These are phyloP conservation scores for Gambusia affinis DNA, from an alignment of 2,113 vertebrate genomes.

Conservation along the genomic window DNA sequence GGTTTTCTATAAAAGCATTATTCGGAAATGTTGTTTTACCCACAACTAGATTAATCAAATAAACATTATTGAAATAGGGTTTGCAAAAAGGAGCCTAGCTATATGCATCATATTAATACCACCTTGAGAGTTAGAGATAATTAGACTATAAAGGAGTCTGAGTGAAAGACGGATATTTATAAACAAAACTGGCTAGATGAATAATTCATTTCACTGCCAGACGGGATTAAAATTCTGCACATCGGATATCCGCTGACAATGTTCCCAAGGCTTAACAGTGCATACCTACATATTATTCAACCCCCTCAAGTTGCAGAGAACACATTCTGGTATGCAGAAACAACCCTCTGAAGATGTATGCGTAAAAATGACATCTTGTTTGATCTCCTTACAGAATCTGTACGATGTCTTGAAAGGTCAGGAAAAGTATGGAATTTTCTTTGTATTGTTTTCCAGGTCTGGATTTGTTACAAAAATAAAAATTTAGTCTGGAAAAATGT, in stretches of 20 bases:
- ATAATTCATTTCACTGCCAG: slow-evolving; percentile 68
- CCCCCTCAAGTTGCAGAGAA: slow-evolving; percentile 35
- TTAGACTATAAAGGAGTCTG: slow-evolving; percentile 45
- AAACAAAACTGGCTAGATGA: slow-evolving; percentile 60
- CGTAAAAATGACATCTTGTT: background rate
- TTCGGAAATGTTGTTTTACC: slow-evolving; percentile 1
- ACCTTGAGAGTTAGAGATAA: slow-evolving; percentile 43
- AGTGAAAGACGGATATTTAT: slow-evolving; percentile 54
- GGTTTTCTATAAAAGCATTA: slow-evolving; percentile 1
- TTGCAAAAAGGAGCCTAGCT: slow-evolving; percentile 18
- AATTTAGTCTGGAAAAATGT: background rate
- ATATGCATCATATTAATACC: slow-evolving; percentile 42
- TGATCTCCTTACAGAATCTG: background rate
- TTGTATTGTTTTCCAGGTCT: background rate
- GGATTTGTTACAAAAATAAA: background rate
- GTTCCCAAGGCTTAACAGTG: slow-evolving; percentile 45
- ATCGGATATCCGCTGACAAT: slow-evolving; percentile 57
- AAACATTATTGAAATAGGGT: slow-evolving; percentile 5
- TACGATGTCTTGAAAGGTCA: background rate
- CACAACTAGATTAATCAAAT: slow-evolving; percentile 16
- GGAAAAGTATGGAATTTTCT: background rate
- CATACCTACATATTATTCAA: slow-evolving; percentile 14
- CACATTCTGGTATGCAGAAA: background rate
- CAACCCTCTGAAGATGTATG: background rate
- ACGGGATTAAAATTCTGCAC: slow-evolving; percentile 58